These are phyloP conservation scores for Eurystomus gularis DNA, from an alignment of 2,113 vertebrate genomes.

Conservation along the genomic window DNA sequence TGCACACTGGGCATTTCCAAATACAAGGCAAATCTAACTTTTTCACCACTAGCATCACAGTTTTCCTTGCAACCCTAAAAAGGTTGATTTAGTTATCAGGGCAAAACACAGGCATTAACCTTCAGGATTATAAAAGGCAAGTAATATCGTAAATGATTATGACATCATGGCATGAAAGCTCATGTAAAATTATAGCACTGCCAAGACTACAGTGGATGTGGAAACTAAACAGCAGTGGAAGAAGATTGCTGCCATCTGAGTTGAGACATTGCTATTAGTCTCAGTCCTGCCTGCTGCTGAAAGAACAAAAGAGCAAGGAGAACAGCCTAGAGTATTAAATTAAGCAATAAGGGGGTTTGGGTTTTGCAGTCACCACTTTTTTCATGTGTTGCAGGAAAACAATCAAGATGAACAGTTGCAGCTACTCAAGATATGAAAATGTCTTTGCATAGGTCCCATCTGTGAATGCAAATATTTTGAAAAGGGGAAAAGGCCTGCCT, in stretches of 20 bases:
- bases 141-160: background rate
- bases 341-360: background rate
- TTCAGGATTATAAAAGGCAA: background rate
- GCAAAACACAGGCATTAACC: background rate
- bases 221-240: background rate
- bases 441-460: background rate
- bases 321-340: background rate
- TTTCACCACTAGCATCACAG: background rate
- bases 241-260: background rate
- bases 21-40: background rate
- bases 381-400: background rate
- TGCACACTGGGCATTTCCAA: background rate
- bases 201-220: background rate
- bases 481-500: background rate
- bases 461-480: background rate
- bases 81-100: background rate
- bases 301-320: background rate
- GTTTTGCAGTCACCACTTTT: background rate
- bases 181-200: background rate
- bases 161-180: background rate
- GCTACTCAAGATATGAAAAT: background rate
- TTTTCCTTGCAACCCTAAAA: background rate
- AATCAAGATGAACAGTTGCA: background rate
- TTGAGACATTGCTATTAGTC: background rate
- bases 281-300: background rate